phyloP scores from a whole-genome alignment of 2,113 vertebrate species.

The Verasper variegatus region DNA sequence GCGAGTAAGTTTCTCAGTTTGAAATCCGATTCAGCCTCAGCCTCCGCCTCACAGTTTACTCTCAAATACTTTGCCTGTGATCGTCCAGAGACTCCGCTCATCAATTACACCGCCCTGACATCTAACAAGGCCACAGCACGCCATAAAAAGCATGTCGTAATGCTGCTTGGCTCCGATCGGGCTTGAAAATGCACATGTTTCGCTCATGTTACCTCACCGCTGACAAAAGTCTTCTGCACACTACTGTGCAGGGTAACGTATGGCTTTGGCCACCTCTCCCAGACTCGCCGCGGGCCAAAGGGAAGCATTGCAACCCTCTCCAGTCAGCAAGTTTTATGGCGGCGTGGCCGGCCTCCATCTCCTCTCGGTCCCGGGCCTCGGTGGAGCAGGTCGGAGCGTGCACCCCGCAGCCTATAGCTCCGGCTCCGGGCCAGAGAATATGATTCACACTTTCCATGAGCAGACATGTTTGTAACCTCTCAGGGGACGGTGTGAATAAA shows the following conservation, averaged over 20 bases:
- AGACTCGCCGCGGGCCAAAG: conserved; percentile 36
- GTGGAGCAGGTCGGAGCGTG: conserved; percentile 5
- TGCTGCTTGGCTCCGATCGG: conserved; percentile 12
- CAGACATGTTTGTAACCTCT: conserved; percentile 83
- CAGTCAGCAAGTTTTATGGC: conserved; percentile 70
- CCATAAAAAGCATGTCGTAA: conserved; percentile 48
- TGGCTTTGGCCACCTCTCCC: conserved; percentile 42
- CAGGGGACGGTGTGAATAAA: conserved; percentile 40
- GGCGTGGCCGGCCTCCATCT: conserved; percentile 51
- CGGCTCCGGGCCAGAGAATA: conserved; percentile 37
- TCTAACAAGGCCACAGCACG: conserved; percentile 50
- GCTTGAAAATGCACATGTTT: conserved; percentile 23
- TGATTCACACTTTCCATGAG: conserved; percentile 85
- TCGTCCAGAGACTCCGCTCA: conserved; percentile 17
- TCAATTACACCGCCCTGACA: conserved; percentile 35
- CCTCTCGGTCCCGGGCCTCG: conserved; percentile 26
- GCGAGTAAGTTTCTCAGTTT: not conserved
- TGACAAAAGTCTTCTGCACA: conserved; percentile 43
- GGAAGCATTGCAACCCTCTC: conserved; percentile 43
- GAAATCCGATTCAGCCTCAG: not conserved
- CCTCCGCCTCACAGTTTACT: not conserved
- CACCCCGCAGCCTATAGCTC: conserved; percentile 32
- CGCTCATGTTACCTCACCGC: conserved; percentile 59
- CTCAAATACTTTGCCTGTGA: conserved; percentile 28
- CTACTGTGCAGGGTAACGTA: conserved; percentile 56